phyloP scores from a whole-genome alignment of 2,797 vertebrate genomes.

The Nyctalus aviator region DNA sequence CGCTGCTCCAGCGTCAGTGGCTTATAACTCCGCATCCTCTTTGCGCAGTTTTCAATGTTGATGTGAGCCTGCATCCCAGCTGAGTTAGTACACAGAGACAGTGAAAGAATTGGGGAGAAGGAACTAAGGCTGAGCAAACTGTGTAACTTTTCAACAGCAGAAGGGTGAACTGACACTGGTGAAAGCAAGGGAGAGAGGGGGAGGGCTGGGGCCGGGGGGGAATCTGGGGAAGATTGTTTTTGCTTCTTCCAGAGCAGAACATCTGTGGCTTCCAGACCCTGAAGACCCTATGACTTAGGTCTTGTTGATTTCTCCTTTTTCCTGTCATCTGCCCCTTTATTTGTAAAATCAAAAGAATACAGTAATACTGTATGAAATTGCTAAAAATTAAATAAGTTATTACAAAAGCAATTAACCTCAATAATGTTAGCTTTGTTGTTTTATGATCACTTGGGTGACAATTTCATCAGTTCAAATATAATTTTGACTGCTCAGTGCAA shows the following conservation, averaged over 20 bases:
- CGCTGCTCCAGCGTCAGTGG: constrained; percentile 87
- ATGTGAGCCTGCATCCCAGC: constrained; percentile 94
- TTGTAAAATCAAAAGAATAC: constrained; percentile 11
- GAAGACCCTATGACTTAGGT: background rate
- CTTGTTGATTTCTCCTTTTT: background rate
- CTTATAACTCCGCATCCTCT: constrained; percentile 83
- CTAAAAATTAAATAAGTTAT: constrained; percentile 34
- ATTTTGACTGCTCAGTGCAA: background rate
- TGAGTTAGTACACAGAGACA: constrained; percentile 79
- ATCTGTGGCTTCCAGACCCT: background rate
- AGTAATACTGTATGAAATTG: background rate
- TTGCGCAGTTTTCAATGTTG: constrained; percentile 88
- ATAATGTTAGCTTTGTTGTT: background rate
- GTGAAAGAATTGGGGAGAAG: background rate
- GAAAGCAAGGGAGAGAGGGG: background rate
- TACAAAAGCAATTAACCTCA: background rate
- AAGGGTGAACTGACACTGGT: background rate
- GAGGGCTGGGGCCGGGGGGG: background rate
- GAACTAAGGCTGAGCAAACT: background rate
- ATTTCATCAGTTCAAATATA: background rate
- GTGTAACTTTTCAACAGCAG: background rate
- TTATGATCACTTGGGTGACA: background rate
- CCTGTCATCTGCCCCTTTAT: background rate
- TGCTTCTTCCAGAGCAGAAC: background rate
- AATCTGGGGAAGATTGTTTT: background rate